phyloP scores from a whole-genome alignment of 2,888 invertebrate species.

The Synergus laeviventris region DNA sequence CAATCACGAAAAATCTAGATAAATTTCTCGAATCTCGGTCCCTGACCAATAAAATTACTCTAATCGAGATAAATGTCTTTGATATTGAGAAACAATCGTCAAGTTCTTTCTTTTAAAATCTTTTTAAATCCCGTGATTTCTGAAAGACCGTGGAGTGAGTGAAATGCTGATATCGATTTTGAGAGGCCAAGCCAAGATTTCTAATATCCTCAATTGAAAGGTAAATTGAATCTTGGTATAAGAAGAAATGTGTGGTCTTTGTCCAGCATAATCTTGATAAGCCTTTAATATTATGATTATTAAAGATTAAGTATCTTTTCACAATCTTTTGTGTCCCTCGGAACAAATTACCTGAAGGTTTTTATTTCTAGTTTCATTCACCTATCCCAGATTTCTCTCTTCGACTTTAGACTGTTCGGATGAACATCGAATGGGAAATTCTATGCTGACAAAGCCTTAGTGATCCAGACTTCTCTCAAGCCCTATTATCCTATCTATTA shows the following conservation, averaged over 20 bases:
- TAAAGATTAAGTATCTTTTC: constrained; percentile 38
- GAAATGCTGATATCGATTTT: not conserved
- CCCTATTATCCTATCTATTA: constrained; percentile 23
- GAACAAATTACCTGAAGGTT: constrained; percentile 58
- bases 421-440: constrained; percentile 43
- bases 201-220: not conserved
- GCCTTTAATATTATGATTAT: constrained; percentile 45
- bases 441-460: constrained; percentile 44
- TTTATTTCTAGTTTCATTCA: constrained; percentile 52
- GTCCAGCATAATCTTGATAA: constrained; percentile 44
- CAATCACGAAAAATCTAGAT: not conserved
- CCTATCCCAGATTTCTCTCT: constrained; percentile 31
- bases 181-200: not conserved
- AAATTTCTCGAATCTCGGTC: not conserved
- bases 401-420: constrained; percentile 43
- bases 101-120: not conserved
- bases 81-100: not conserved
- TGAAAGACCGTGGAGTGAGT: too few species aligned
- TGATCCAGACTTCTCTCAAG: constrained; percentile 40
- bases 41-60: not conserved
- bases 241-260: not conserved
- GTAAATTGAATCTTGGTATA: not conserved
- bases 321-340: constrained; percentile 22
- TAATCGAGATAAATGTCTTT: not conserved
- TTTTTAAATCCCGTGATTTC: not conserved